Base-by-base conservation (phyloP, 2,888 invertebrate species). In the Idaea dimidiata region DNA sequence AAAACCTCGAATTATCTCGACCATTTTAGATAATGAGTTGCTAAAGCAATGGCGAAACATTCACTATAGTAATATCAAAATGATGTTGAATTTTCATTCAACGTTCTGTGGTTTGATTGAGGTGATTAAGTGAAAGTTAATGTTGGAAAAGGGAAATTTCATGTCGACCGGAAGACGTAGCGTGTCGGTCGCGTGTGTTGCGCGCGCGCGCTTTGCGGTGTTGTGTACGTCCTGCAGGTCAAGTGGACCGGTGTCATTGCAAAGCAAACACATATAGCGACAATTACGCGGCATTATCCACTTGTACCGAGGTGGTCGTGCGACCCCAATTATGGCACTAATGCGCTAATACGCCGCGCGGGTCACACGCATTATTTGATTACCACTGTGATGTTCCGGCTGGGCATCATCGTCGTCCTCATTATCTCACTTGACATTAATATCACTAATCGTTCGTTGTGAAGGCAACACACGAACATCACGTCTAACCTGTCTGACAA, bases 201-300 rank as follows among this genome's bases (percentile, higher is more conserved):
- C 33, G 33, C 1, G 24, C 24, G 24, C 5, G 5, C 24, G 24
- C 5, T 24, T 1, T 5, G 24, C 24, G 24, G 24, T 1, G 3
- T 24, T 24, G 24, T 3, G 24, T 43, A 10, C 14, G 43, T 43
- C 3, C 14, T 33, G 14, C 33, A 33, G 24, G 24, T 24, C 24
- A 24, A 24, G 24, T 24, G 24, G 59, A 60, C 56, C 54, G 58
- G 61, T 61, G 59, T 32, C 33, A 53, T 58, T 60, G 59, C 62
- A 56, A 61, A 61, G 32, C 58, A 65, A n/a, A n/a, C 61, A 67
- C 61, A 58, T 65, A 62, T 62, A 60, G 62, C 70, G 75, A 69
- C 80, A 80, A 82, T 81, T 83, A 82, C 73, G 67, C 65, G 75
- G 72, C 75, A 77, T 81, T 79, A 79, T 77, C 76, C 81, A 81